phyloP scores from a whole-genome alignment of 2,797 vertebrate genomes.

The Netta rufina region DNA sequence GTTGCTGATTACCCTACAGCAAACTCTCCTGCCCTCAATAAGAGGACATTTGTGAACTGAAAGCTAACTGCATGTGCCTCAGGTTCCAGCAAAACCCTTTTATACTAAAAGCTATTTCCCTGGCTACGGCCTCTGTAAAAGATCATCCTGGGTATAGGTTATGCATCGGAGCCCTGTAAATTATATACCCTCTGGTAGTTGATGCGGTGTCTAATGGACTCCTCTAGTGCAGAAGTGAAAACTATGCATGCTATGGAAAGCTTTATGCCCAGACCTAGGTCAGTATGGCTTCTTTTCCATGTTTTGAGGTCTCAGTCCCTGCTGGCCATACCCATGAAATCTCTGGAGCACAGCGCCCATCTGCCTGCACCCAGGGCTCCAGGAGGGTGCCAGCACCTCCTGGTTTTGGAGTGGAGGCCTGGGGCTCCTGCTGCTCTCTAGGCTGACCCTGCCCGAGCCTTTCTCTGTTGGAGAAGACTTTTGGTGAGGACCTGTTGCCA shows the following conservation, averaged over 20 bases:
- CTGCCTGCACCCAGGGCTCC: neutral
- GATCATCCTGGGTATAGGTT: neutral
- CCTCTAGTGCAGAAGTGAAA: neutral
- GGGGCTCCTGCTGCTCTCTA: neutral
- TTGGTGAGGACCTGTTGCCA: neutral
- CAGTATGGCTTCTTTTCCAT: neutral
- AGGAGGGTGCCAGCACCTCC: neutral
- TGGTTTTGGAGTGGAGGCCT: neutral
- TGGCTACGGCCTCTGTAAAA: neutral
- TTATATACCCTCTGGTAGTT: neutral
- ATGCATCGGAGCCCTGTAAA: neutral
- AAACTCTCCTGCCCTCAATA: neutral
- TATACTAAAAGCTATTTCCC: slow-evolving; percentile 3
- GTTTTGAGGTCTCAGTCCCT: neutral
- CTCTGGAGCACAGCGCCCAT: neutral
- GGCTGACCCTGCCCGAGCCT: neutral
- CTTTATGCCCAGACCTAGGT: neutral
- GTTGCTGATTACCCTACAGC: neutral
- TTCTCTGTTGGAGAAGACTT: neutral
- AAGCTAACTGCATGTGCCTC: neutral
- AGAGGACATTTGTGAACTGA: neutral
- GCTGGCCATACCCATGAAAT: neutral
- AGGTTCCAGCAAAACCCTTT: neutral
- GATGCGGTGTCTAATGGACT: neutral
- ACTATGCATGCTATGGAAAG: neutral